Percentiles rank a stretch among this genome's conserved stretches.
These are phyloP conservation scores for Erebia epiphron DNA, from an alignment of 2,888 invertebrate species.

Conservation along the genomic window DNA sequence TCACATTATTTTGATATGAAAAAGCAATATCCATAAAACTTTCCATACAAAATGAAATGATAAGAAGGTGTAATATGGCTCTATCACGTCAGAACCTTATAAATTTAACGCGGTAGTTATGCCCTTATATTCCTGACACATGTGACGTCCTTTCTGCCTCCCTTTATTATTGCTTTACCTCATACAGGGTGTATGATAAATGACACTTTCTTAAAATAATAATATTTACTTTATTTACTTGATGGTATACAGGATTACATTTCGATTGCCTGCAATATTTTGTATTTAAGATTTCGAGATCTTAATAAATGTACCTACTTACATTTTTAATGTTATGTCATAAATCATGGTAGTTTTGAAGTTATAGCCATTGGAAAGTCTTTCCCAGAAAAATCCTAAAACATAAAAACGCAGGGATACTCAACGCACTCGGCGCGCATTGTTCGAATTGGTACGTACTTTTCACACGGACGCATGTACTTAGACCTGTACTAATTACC, in stretches of 20 bases:
- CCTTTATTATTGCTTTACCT: slow-evolving; percentile 22
- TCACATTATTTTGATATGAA: background rate
- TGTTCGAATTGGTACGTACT: no score
- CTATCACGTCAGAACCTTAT: slow-evolving; percentile 10
- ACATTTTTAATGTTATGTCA: no score
- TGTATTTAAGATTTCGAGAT: no score
- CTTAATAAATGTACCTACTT: no score
- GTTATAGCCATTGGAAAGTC: no score
- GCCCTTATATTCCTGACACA: slow-evolving; percentile 14
- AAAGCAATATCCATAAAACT: slow-evolving; percentile 5
- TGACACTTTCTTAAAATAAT: background rate
- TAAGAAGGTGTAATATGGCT: slow-evolving; percentile 4
- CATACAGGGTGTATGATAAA: slow-evolving; percentile 8
- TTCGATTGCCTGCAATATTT: background rate
- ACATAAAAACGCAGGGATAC: no score
- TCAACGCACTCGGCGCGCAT: no score
- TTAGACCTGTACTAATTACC: no score
- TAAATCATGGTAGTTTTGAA: no score
- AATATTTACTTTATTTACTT: background rate
- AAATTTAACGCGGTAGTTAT: slow-evolving; percentile 11
- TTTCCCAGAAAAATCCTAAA: no score
- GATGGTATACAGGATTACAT: no score
- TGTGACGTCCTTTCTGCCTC: slow-evolving; percentile 10
- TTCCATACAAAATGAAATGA: slow-evolving; percentile 4
- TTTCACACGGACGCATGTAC: no score